Base-by-base conservation (phyloP, 2,113 vertebrate species). In the Labeo rohita region DNA sequence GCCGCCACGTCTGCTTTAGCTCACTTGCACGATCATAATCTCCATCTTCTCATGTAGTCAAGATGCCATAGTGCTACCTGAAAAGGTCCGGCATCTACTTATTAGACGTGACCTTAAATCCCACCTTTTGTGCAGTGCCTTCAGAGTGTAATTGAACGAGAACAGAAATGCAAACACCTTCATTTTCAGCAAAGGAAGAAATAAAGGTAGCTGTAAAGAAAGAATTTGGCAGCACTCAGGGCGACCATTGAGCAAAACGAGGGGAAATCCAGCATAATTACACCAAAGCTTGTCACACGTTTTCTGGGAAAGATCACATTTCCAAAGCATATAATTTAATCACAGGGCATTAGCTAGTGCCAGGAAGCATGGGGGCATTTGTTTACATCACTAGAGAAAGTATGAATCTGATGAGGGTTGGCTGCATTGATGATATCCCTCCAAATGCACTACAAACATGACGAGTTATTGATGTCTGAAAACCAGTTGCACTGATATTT, bases 251-350 rank as follows among this genome's bases (percentile, higher is more conserved):
- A 90, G 80, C 65, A 74, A 87, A 68, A 84, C 43, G 52, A 83
- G 77, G 74, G 89, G 52, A 89, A 90, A 90, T 91, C 87, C 86
- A 68, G 52, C 52, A 47, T 90, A 91, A 92, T 92, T 89, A 89
- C 86, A 86, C 87, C 66, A 79, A 92, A 87, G 80, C 86, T 56
- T 87, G 79, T 89, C 89, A 84, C 72, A 73, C 84, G 15, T 90
- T 88, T 74, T 85, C 80, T 76, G 63, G 54, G 76, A 87, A 89
- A 83, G 87, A 85, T 89, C 87, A 56, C 82, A 86, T 90, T 89
- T 88, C 84, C 75, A 80, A 85, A 85, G 80, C 81, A 63, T 85
- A 89, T 88, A 82, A 85, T 88, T 90, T 86, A 87, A 88, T 90
- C 61, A 81, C 83, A 86, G 81, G 66, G 74, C 66, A 88, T 88